Percentiles rank a stretch among this genome's conserved stretches.
phyloP scores from a whole-genome alignment of 2,797 vertebrate genomes.

The Rhinichthys osculus region DNA sequence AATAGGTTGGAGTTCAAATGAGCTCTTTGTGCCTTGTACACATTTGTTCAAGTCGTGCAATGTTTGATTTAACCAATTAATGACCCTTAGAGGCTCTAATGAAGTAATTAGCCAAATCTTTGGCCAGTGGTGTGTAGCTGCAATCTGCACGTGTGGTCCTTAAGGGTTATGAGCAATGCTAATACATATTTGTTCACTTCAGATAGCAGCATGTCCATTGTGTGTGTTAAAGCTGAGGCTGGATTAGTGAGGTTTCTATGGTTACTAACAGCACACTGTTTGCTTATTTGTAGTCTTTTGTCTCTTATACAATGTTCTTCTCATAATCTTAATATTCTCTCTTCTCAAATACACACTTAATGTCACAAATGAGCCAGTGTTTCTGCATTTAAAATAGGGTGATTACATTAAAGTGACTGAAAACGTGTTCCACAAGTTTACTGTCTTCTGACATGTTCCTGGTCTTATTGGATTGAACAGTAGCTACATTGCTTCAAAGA shows the following conservation, averaged over 20 bases:
- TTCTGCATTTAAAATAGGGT: background rate
- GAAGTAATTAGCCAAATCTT: conserved; percentile 19
- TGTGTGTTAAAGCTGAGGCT: background rate
- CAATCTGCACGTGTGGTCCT: conserved; percentile 6
- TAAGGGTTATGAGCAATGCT: conserved; percentile 11
- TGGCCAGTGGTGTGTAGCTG: background rate
- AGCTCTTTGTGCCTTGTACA: background rate
- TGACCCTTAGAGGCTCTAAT: conserved; percentile 15
- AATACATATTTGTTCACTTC: conserved; percentile 16
- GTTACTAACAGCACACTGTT: background rate
- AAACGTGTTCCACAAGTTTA: background rate
- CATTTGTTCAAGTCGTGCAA: conserved; percentile 15
- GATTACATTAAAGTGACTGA: background rate
- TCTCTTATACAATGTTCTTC: background rate
- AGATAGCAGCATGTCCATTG: background rate
- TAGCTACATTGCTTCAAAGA: background rate
- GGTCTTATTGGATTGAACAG: background rate
- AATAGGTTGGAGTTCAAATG: background rate
- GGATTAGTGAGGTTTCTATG: conserved; percentile 1
- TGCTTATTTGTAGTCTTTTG: background rate
- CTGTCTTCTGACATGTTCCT: background rate
- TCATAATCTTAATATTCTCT: background rate
- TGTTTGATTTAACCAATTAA: conserved; percentile 37
- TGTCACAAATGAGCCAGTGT: background rate
- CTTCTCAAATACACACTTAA: background rate